Evolutionary conservation across 2,113 vertebrate species (phyloP), one percentile per base, ranked within the genome.

Genomic region (Carassius auratus): DNA sequence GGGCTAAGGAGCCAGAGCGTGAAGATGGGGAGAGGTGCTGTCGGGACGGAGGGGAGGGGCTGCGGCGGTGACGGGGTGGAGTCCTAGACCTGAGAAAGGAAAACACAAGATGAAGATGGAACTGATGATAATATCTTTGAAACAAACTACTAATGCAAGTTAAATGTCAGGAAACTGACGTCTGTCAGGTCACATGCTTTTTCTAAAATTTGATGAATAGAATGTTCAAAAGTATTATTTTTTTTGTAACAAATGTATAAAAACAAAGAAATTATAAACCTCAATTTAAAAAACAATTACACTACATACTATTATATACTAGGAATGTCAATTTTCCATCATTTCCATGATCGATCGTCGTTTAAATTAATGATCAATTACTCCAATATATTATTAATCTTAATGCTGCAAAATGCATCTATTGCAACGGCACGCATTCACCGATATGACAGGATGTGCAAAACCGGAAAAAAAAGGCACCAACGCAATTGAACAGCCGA

Each of bases 11-110:
- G 50, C 97, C 97, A 0, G 98, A 99, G 76, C 96, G 97, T 21
- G 97, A 99, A 1, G 98, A 99, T 1, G 98, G 96, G 12, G 98
- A 99, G 89, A 94, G 97, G 88, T 97, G 97, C 74, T 96, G 95
- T 17, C 97, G 93, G 13, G 97, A 96, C 36, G 96, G 92, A 14
- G 97, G 97, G 57, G 97, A 93, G 21, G 97, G 97, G 83, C 95
- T 96, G 88, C 95, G 96, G 87, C 93, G 97, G 76, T 96, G 97
- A 66, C 94, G 95, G 0, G 94, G 94, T 4, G 96, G 96, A 5
- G 97, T 96, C 42, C 96, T 91, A 85, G 97, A 61, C 73, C 73
- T 50, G 6, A 75, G 12, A 83, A 8, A 86, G 23, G 33, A 71
- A 12, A 74, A 74, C 62, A 42, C 9, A 12, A 71, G 68, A 71